A percentile compares a stretch with the other conserved stretches of the same genome.
These are phyloP conservation scores for Aurelia sp. DNA, from an alignment of 30 jellyfish, hydroid and myxozoan species.

Conservation along the genomic window DNA sequence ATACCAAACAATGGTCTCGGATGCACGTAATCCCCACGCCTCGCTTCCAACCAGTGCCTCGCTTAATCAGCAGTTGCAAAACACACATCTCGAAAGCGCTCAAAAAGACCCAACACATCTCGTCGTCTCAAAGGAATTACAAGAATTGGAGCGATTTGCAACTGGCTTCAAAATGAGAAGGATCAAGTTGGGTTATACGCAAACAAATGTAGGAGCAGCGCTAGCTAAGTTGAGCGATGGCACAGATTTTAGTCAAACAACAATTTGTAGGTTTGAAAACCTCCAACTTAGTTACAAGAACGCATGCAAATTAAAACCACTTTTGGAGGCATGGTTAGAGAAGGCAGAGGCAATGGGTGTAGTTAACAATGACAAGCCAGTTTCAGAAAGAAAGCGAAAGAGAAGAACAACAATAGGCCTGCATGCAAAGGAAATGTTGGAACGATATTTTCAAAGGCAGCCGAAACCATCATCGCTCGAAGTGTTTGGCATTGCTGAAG, in stretches of 20 bases:
- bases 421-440: conserved; percentile 81
- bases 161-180: conserved; percentile 84
- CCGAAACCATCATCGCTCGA: conserved; percentile 86
- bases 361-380: conserved; percentile 74
- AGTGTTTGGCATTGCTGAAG: conserved; percentile 83
- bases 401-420: conserved; percentile 82
- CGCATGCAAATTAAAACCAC: conserved; percentile 82
- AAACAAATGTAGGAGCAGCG: conserved; percentile 86
- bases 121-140: conserved; percentile 76
- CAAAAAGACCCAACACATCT: conserved; percentile 59
- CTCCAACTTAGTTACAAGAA: conserved; percentile 79
- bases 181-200: conserved; percentile 82
- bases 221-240: conserved; percentile 83
- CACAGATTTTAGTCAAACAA: conserved; percentile 84
- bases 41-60: conserved; percentile 58
- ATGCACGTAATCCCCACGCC: conserved; percentile 77
- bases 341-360: conserved; percentile 88
- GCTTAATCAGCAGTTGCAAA: conserved; percentile 38
- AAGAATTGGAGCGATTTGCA: conserved; percentile 79
- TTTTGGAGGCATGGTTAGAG: conserved; percentile 82
- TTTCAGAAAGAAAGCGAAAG: conserved; percentile 79
- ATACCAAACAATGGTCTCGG: conserved; percentile 65
- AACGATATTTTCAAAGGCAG: conserved; percentile 80
- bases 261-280: conserved; percentile 80
- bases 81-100: conserved; percentile 39